A percentile compares a stretch with the other conserved stretches of the same genome.
Conservation (phyloP, 2,797 vertebrate genomes). For the Pyrocephalus nanus region DNA sequence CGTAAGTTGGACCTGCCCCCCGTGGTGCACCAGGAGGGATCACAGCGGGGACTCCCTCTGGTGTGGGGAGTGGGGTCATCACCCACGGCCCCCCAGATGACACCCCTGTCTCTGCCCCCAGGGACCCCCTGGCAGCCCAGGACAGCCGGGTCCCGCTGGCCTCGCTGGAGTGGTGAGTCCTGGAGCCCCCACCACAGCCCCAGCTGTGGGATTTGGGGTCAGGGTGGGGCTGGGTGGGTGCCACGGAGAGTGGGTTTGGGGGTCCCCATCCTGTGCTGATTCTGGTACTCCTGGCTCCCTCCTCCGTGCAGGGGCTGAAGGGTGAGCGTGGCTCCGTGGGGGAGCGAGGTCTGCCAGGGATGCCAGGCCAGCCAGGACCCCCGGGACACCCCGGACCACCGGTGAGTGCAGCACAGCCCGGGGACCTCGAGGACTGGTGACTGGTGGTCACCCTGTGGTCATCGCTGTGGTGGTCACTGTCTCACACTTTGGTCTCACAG, state of each 20-base stretch:
- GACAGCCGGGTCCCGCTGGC: slow-evolving; percentile 80
- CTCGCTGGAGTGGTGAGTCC: slow-evolving; percentile 79
- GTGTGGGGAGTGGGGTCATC: neutral
- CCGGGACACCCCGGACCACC: slow-evolving; percentile 89
- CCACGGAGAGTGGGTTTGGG: neutral
- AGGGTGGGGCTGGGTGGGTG: neutral
- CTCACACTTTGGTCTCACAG: slow-evolving; percentile 54
- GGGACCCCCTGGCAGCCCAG: slow-evolving; percentile 79
- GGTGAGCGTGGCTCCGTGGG: slow-evolving; percentile 89
- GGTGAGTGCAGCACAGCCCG: slow-evolving; percentile 69
- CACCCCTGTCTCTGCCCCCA: slow-evolving; percentile 25
- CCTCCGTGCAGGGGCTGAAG: slow-evolving; percentile 81
- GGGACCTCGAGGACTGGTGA: rapidly evolving
- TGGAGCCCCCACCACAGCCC: neutral
- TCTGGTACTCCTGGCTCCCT: rapidly evolving
- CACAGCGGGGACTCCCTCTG: rapidly evolving
- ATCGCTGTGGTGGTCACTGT: rapidly evolving
- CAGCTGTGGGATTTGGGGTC: neutral
- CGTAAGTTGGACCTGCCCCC: slow-evolving; percentile 74
- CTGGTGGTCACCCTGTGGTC: neutral
- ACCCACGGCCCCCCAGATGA: neutral
- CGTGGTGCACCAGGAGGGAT: rapidly evolving
- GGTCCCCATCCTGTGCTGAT: neutral
- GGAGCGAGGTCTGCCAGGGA: slow-evolving; percentile 87
- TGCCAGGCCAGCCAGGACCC: slow-evolving; percentile 85